Percentiles rank a stretch among this genome's conserved stretches.
Conservation (phyloP, 2,113 vertebrate species). For the Erpornis zantholeuca region DNA sequence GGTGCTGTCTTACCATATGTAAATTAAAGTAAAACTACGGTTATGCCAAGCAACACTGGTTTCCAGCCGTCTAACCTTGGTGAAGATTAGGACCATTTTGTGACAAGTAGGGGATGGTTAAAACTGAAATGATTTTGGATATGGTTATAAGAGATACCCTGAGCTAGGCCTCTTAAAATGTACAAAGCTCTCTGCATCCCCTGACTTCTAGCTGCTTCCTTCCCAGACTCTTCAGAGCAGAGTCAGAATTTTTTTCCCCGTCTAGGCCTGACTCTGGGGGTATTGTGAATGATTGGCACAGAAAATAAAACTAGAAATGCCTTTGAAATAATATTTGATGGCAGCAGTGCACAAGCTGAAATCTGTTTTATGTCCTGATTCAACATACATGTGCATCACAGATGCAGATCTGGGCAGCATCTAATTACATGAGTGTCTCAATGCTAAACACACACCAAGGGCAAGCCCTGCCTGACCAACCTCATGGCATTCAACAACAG, state of each 20-base stretch:
- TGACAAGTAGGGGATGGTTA: not conserved
- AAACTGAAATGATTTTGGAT: not conserved
- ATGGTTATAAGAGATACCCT: not conserved
- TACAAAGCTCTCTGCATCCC: not conserved
- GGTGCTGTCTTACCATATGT: not conserved
- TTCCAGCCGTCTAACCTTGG: not conserved
- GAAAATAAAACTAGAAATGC: not conserved
- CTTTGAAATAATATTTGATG: not conserved
- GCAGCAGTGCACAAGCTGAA: not conserved
- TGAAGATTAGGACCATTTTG: not conserved
- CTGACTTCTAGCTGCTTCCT: not conserved
- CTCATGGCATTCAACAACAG: no score
- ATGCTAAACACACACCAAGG: not conserved
- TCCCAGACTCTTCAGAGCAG: not conserved
- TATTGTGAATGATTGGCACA: not conserved
- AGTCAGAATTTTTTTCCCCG: not conserved
- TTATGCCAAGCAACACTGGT: not conserved
- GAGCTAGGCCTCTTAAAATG: not conserved
- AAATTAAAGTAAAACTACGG: not conserved
- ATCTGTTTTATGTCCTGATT: not conserved
- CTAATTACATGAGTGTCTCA: not conserved
- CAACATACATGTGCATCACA: not conserved
- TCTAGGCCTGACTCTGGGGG: not conserved
- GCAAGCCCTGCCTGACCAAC: not conserved
- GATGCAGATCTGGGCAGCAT: not conserved